phyloP scores from a whole-genome alignment of 2,113 vertebrate genomes.

The Colius striatus region DNA sequence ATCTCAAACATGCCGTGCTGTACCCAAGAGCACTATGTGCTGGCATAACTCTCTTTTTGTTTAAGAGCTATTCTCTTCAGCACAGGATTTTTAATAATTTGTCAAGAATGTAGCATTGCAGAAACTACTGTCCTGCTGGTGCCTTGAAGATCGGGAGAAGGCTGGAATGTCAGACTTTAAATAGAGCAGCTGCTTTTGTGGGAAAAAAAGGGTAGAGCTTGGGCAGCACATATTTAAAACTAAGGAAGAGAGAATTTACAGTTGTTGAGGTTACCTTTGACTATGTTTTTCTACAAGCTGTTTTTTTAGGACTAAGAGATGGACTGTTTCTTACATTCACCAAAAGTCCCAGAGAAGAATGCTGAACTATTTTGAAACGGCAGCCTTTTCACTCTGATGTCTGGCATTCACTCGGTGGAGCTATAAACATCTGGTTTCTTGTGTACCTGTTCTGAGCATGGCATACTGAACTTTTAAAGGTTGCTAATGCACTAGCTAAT shows the following conservation, averaged over 20 bases:
- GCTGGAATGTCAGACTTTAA: not conserved
- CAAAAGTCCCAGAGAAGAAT: not conserved
- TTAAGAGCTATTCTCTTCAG: not conserved
- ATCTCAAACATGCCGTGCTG: not conserved
- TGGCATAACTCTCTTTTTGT: not conserved
- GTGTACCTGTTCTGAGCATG: not conserved
- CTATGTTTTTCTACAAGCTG: not conserved
- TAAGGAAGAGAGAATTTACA: not conserved
- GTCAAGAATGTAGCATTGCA: not conserved
- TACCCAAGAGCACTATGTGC: not conserved
- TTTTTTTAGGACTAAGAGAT: not conserved
- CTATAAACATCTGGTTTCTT: not conserved
- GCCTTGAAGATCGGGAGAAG: not conserved
- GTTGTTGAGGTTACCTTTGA: not conserved
- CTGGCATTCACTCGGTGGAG: accelerated
- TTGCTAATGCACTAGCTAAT: not conserved
- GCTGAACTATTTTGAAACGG: not conserved
- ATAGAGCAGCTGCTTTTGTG: not conserved
- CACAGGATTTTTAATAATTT: not conserved
- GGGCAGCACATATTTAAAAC: not conserved
- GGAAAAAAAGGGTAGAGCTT: not conserved
- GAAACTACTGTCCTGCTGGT: not conserved
- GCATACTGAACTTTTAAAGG: not conserved
- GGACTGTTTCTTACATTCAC: not conserved
- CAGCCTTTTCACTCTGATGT: not conserved